Evolutionary conservation across 2,797 vertebrate genomes (phyloP), one percentile per base, ranked within the genome.

Genomic region (Sebastes trivittatus): DNA sequence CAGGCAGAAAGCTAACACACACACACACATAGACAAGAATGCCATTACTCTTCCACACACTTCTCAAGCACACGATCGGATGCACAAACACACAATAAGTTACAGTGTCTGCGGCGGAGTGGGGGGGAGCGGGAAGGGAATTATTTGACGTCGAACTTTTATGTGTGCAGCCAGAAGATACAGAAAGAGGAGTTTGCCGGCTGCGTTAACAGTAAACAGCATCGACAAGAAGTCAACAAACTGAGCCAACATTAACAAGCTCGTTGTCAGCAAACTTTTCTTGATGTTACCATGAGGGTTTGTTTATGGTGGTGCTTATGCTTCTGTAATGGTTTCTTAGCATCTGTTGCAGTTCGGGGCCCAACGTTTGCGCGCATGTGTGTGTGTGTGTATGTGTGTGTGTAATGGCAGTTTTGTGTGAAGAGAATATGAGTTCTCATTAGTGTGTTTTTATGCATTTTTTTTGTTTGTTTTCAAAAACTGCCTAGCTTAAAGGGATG

Each of bases 241-340:
- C 74, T 83, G 66, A 78, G 65, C 10, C 72, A 60, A 61, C 81
- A 82, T 84, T 86, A 88, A 87, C 25, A 42, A 92, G 86, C 79
- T 81, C 1, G 9, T 76, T 87, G 87, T 91, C 91, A 88, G 88
- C 87, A 87, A 92, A 93, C 85, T 88, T 89, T 85, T 81, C 85
- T 90, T 82, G 66, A 93, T 89, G 87, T 89, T 82, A 82, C 88
- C 80, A 23, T 25, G 32, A 89, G 89, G 90, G 84, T 78, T 88
- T 83, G 84, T 92, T 92, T 89, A 89, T 86, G 75, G 63, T 1
- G 67, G 68, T 64, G 87, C 76, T 87, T 75, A 81, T 66, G 74
- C 79, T 54, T 78, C 73, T 46, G 77, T 89, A 88, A 90, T 92
- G 87, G 84, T 82, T 87, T 85, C 85, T 88, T 86, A 83, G 80